Evolutionary conservation across 2,797 vertebrate species (phyloP).

Genomic region (Urosaurus nigricauda): DNA sequence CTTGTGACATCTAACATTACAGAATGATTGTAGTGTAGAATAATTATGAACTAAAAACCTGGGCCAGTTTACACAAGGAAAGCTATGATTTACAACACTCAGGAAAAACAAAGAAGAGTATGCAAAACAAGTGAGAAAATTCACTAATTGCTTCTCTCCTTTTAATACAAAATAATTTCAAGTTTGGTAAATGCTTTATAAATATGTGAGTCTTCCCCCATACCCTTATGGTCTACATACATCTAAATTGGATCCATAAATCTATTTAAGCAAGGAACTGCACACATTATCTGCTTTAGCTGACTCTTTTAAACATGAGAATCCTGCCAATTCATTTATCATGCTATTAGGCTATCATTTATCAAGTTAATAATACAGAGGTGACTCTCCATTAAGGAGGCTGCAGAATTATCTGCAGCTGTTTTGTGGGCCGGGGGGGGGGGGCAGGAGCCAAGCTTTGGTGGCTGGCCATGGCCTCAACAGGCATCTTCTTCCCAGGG

Average conservation of each 20-base stretch:
- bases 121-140: conserved; percentile 53
- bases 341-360: conserved; percentile 1
- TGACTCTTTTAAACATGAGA: conserved; percentile 47
- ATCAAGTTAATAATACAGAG: fast-evolving
- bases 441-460: no score
- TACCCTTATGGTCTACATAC: conserved; percentile 50
- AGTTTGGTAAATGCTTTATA: conserved; percentile 75
- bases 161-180: conserved; percentile 56
- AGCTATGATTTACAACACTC: conserved; percentile 55
- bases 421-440: no score
- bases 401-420: no score
- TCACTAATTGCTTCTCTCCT: conserved; percentile 27
- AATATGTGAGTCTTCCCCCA: background rate
- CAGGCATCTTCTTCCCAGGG: no score
- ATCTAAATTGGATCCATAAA: conserved; percentile 68
- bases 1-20: conserved; percentile 64
- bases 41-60: conserved; percentile 77
- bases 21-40: conserved; percentile 35
- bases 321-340: background rate
- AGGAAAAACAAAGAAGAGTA: conserved; percentile 48
- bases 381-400: background rate
- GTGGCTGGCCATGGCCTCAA: no score
- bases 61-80: conserved; percentile 52
- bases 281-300: conserved; percentile 62
- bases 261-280: conserved; percentile 59